phyloP scores from a whole-genome alignment of 2,888 invertebrate genomes.

The Aphelenchoides bicaudatus region DNA sequence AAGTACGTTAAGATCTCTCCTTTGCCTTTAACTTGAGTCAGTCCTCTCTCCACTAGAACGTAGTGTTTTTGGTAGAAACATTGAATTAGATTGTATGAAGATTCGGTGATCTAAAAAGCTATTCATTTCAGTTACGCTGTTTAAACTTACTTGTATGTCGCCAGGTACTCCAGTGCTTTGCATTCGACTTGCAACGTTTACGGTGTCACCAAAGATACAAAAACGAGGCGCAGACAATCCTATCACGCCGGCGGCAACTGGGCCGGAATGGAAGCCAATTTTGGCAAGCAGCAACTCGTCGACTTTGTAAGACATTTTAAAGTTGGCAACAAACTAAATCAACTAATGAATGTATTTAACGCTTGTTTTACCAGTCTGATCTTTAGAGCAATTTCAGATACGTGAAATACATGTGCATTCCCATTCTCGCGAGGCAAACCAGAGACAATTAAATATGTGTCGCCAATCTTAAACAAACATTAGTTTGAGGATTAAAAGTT shows the following conservation, averaged over 20 bases:
- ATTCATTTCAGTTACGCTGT: constrained; percentile 2
- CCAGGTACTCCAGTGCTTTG: constrained; percentile 56
- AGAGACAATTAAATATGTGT: constrained; percentile 58
- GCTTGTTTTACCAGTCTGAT: constrained; percentile 42
- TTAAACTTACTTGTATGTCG: constrained; percentile 39
- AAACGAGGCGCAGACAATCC: constrained; percentile 55
- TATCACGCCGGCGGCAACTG: constrained; percentile 58
- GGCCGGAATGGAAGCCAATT: constrained; percentile 56
- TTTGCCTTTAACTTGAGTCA: constrained; percentile 56
- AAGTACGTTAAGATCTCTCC: constrained; percentile 51
- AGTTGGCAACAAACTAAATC: constrained; percentile 37
- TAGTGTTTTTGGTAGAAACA: constrained; percentile 51
- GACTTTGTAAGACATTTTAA: constrained; percentile 53
- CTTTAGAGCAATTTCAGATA: constrained; percentile 53
- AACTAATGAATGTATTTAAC: background rate
- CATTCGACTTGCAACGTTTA: constrained; percentile 58
- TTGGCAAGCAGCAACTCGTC: constrained; percentile 58
- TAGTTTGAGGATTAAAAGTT: background rate
- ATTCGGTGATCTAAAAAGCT: constrained; percentile 45
- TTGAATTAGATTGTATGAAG: constrained; percentile 47
- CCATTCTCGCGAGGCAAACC: constrained; percentile 57
- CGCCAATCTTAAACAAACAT: constrained; percentile 41
- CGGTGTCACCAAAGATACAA: constrained; percentile 53
- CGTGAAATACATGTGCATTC: constrained; percentile 52
- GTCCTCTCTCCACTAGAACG: constrained; percentile 45